A percentile compares a stretch with the other conserved stretches of the same genome.
These are phyloP conservation scores for Cyprinodon tularosa DNA, from an alignment of 2,113 vertebrate genomes.

Conservation along the genomic window DNA sequence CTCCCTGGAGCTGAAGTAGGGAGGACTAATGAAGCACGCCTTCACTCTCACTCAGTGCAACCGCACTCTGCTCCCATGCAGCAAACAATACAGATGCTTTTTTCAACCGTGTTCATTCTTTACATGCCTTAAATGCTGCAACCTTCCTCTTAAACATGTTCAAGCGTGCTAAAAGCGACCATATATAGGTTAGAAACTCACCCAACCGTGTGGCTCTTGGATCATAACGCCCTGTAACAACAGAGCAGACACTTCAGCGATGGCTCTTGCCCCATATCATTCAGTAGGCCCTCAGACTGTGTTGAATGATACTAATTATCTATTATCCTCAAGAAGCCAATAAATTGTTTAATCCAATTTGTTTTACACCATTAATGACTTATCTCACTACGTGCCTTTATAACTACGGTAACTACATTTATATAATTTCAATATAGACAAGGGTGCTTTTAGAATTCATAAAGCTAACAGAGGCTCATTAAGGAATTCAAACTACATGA, in stretches of 20 bases:
- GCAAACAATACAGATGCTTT: constrained; percentile 16
- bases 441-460: constrained; percentile 44
- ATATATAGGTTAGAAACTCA: constrained; percentile 33
- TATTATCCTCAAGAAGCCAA: constrained; percentile 33
- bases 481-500: constrained; percentile 59
- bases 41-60: constrained; percentile 75
- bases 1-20: constrained; percentile 76
- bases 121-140: background rate
- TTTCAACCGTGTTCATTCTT: constrained; percentile 25
- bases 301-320: constrained; percentile 48
- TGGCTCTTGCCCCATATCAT: background rate
- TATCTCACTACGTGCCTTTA: constrained; percentile 57
- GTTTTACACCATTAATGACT: constrained; percentile 65
- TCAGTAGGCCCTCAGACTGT: constrained; percentile 11
- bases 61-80: constrained; percentile 12
- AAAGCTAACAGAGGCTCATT: constrained; percentile 77
- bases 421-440: constrained; percentile 63
- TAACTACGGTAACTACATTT: constrained; percentile 62
- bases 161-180: constrained; percentile 35
- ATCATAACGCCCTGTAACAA: constrained; percentile 17
- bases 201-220: constrained; percentile 37
- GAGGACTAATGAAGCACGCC: constrained; percentile 89
- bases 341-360: constrained; percentile 66
- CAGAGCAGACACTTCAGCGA: background rate
- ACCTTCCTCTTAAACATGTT: constrained; percentile 30